These are phyloP conservation scores for Cygnus olor DNA, from an alignment of 2,797 vertebrate genomes.

Conservation along the genomic window DNA sequence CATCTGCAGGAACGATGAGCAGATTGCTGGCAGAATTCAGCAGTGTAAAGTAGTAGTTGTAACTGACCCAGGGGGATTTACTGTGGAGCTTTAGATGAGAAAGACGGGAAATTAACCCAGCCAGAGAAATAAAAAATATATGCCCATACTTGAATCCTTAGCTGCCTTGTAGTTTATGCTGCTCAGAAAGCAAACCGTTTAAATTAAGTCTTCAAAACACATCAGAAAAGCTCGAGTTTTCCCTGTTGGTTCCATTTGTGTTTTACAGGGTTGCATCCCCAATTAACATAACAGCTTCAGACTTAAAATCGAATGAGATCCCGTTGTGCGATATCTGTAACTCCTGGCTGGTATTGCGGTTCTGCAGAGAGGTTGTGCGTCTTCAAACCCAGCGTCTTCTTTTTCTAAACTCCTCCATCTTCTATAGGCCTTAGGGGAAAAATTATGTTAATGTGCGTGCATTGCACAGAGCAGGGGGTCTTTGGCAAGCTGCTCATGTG, in stretches of 20 bases:
- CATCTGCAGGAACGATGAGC: slow-evolving; percentile 73
- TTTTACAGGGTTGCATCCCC: background rate
- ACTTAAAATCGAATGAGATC: background rate
- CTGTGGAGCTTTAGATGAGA: slow-evolving; percentile 61
- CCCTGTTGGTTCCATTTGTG: background rate
- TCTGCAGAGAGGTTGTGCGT: background rate
- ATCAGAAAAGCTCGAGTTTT: background rate
- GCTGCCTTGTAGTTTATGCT: slow-evolving; percentile 8
- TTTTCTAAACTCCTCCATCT: background rate
- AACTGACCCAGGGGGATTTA: slow-evolving; percentile 63
- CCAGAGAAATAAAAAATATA: slow-evolving; percentile 37
- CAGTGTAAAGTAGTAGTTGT: slow-evolving; percentile 70
- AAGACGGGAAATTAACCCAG: slow-evolving; percentile 47
- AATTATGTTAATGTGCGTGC: accelerated
- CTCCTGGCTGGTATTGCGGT: background rate
- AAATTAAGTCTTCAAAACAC: slow-evolving; percentile 31
- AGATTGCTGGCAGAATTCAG: slow-evolving; percentile 77
- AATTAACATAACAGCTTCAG: background rate
- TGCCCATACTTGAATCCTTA: background rate
- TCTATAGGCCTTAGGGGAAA: background rate
- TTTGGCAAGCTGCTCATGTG: background rate
- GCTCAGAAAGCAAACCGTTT: slow-evolving; percentile 29
- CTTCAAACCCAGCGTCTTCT: background rate
- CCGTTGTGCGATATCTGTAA: background rate
- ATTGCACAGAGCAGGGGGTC: background rate